Percentiles rank a stretch among this genome's conserved stretches.
phyloP scores from a whole-genome alignment of 2,797 vertebrate genomes.

The Sarcoramphus papa region DNA sequence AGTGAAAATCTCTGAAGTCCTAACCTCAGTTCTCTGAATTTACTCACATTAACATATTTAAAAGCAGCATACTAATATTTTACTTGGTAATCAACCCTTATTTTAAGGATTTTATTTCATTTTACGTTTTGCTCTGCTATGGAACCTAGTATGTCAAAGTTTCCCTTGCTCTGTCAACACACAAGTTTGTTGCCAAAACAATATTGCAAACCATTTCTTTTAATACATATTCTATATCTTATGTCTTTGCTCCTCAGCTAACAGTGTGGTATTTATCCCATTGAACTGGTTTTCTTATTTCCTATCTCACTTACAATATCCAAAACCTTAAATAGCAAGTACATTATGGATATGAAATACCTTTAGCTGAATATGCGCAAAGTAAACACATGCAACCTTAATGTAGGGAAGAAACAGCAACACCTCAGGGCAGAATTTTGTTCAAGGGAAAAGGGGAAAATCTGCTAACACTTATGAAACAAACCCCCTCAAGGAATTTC shows the following conservation, averaged over 20 bases:
- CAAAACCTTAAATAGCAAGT: neutral
- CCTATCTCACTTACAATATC: neutral
- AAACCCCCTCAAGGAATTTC: neutral
- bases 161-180: neutral
- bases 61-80: neutral
- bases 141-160: neutral
- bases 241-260: neutral
- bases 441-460: neutral
- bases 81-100: neutral
- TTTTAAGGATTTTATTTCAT: neutral
- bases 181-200: neutral
- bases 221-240: neutral
- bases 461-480: constrained; percentile 11
- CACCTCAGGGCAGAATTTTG: constrained; percentile 2
- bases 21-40: neutral
- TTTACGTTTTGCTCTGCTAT: neutral
- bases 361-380: neutral
- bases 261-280: neutral
- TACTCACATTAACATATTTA: neutral
- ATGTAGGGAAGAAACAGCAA: neutral
- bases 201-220: neutral
- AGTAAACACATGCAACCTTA: neutral
- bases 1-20: neutral
- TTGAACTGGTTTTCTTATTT: neutral
- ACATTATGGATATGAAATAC: neutral